phyloP scores from a whole-genome alignment of 2,888 invertebrate genomes.

The Eumerus sabulonum region DNA sequence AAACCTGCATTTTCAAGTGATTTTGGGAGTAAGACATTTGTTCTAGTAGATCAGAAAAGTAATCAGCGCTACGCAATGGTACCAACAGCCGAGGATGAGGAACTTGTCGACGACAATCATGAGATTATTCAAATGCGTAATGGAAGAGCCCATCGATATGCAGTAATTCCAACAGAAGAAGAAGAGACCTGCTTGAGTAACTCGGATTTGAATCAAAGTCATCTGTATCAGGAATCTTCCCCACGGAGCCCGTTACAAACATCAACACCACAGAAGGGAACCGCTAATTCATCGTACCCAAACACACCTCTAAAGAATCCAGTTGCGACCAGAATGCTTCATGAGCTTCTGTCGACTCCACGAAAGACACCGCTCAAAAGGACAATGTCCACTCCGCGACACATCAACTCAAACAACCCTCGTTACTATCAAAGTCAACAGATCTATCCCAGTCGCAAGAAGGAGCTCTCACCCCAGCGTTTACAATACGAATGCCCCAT shows the following conservation, averaged over 20 bases:
- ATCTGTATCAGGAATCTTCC: conserved; percentile 68
- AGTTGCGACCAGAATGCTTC: conserved; percentile 87
- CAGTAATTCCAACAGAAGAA: conserved; percentile 82
- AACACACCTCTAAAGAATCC: conserved; percentile 82
- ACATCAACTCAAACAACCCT: conserved; percentile 71
- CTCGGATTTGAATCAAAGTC: conserved; percentile 78
- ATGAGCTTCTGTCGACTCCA: conserved; percentile 87
- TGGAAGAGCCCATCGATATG: conserved; percentile 80
- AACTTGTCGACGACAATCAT: conserved; percentile 78
- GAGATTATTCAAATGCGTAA: conserved; percentile 79
- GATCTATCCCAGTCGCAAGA: conserved; percentile 67
- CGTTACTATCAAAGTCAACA: conserved; percentile 75
- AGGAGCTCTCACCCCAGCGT: conserved; percentile 80
- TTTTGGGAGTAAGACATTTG: conserved; percentile 77
- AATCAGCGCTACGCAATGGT: conserved; percentile 83
- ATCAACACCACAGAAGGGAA: conserved; percentile 76
- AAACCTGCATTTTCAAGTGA: conserved; percentile 79
- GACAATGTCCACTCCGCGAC: conserved; percentile 77
- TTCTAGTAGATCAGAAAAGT: conserved; percentile 81
- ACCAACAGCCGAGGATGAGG: conserved; percentile 83
- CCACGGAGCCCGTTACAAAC: conserved; percentile 73
- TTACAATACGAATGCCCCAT: conserved; percentile 79
- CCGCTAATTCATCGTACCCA: conserved; percentile 70
- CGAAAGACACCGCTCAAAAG: conserved; percentile 80
- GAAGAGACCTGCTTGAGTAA: conserved; percentile 78